Evolutionary conservation across 2,888 invertebrate species (phyloP).

Genomic region (Temnothorax ravouxi): DNA sequence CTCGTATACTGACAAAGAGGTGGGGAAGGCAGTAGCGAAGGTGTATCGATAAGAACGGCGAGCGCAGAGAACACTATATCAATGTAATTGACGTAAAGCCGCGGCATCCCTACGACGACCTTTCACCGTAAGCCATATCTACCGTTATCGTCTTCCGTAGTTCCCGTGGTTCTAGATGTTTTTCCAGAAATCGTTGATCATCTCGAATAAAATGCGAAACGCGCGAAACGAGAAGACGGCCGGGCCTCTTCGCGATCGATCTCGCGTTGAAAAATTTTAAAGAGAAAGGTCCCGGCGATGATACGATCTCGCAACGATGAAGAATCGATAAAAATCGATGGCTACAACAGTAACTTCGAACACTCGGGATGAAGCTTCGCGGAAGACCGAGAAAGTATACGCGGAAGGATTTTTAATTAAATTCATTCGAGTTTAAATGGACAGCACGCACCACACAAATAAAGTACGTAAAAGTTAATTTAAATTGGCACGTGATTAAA

Average conservation of each 20-base stretch:
- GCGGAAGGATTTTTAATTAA: not conserved
- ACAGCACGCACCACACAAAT: not conserved
- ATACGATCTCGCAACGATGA: slow-evolving; percentile 57
- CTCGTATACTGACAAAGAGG: slow-evolving; percentile 63
- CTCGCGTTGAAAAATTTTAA: slow-evolving; percentile 59
- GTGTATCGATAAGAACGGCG: slow-evolving; percentile 55
- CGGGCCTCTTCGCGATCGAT: slow-evolving; percentile 56
- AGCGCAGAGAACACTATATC: slow-evolving; percentile 74
- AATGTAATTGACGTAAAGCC: slow-evolving; percentile 80
- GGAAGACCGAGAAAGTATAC: not conserved
- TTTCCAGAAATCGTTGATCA: slow-evolving; percentile 74
- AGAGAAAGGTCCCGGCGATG: not conserved
- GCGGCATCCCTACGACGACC: slow-evolving; percentile 72
- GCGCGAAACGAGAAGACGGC: slow-evolving; percentile 15
- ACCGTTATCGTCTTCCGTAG: slow-evolving; percentile 78
- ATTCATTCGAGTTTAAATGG: not conserved
- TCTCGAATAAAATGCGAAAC: slow-evolving; percentile 54
- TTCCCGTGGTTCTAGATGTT: slow-evolving; percentile 63
- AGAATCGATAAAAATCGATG: slow-evolving; percentile 60
- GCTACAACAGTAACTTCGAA: not conserved
- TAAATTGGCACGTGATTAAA: not conserved
- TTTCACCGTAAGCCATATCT: slow-evolving; percentile 76
- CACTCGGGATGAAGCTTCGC: not conserved
- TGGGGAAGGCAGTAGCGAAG: slow-evolving; percentile 43
- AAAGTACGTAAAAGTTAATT: not conserved